phyloP scores from a whole-genome alignment of 2,888 invertebrate species.

The Amaurobius ferox region DNA sequence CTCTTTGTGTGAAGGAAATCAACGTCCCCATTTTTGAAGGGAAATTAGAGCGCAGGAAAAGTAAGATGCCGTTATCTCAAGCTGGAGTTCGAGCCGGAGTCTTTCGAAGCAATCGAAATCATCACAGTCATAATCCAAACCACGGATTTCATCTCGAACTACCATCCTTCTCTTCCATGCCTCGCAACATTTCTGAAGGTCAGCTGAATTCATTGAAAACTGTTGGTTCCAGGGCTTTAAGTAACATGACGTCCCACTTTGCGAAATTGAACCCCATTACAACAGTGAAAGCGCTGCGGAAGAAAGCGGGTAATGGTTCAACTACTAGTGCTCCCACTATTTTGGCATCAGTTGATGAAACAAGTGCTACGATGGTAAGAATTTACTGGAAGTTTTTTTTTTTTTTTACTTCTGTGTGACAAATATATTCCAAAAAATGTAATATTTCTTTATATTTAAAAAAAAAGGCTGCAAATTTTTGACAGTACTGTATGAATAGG shows the following conservation, averaged over 20 bases:
- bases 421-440: no score
- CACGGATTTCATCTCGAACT: conserved; percentile 72
- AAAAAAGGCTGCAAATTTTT: no score
- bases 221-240: conserved; percentile 81
- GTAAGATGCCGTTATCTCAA: conserved; percentile 74
- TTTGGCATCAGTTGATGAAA: conserved; percentile 65
- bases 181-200: conserved; percentile 92
- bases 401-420: no score
- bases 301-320: conserved; percentile 37
- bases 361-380: conserved; percentile 50
- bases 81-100: conserved; percentile 54
- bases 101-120: conserved; percentile 55
- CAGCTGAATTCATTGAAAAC: conserved; percentile 87
- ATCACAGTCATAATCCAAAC: conserved; percentile 50
- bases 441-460: no score
- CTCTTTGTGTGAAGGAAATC: conserved; percentile 84
- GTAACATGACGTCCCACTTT: conserved; percentile 91
- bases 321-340: conserved; percentile 38
- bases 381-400: no score
- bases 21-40: conserved; percentile 83
- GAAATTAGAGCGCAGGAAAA: conserved; percentile 79
- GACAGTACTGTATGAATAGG: no score
- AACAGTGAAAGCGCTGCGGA: conserved; percentile 51
- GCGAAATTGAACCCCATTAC: conserved; percentile 86
- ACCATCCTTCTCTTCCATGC: conserved; percentile 76